A percentile compares a stretch with the other conserved stretches of the same genome.
These are phyloP conservation scores for Pinna nobilis DNA, from an alignment of 1,140 invertebrate species.

Conservation along the genomic window DNA sequence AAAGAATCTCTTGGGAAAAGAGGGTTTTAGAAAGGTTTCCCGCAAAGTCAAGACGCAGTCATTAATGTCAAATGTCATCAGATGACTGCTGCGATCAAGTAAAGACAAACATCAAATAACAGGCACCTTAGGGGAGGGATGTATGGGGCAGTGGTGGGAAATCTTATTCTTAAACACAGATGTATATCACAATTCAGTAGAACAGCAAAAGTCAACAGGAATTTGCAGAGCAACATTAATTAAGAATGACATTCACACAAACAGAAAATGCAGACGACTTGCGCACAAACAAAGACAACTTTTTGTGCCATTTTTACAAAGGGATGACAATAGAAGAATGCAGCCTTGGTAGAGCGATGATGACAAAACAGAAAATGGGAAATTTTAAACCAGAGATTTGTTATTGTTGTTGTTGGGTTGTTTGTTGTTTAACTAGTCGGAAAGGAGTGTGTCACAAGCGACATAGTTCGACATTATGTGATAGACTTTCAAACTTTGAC, in stretches of 20 bases:
- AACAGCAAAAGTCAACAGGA: not conserved
- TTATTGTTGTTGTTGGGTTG: no score
- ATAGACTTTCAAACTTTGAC: no score
- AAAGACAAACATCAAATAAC: conserved; percentile 2
- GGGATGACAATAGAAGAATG: conserved; percentile 7
- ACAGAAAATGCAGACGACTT: not conserved
- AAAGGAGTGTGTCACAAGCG: no score
- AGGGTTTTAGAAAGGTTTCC: no score
- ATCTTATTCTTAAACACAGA: conserved; percentile 13
- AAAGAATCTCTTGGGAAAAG: no score
- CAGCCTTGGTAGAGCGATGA: conserved; percentile 11
- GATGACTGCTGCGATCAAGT: not conserved
- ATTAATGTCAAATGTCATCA: conserved; percentile 11
- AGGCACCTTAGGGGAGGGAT: not conserved
- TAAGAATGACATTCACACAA: not conserved
- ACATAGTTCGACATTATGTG: no score
- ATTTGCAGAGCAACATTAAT: not conserved
- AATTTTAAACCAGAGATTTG: conserved; percentile 9
- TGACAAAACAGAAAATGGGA: not conserved
- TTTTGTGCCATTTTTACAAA: conserved; percentile 9
- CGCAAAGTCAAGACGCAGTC: conserved; percentile 13
- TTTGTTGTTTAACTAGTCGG: no score
- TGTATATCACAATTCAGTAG: conserved; percentile 12
- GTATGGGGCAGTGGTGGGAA: conserved; percentile 13
- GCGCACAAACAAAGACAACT: not conserved